phyloP scores from a whole-genome alignment of 2,113 vertebrate genomes.

The Alaudala cheleensis region DNA sequence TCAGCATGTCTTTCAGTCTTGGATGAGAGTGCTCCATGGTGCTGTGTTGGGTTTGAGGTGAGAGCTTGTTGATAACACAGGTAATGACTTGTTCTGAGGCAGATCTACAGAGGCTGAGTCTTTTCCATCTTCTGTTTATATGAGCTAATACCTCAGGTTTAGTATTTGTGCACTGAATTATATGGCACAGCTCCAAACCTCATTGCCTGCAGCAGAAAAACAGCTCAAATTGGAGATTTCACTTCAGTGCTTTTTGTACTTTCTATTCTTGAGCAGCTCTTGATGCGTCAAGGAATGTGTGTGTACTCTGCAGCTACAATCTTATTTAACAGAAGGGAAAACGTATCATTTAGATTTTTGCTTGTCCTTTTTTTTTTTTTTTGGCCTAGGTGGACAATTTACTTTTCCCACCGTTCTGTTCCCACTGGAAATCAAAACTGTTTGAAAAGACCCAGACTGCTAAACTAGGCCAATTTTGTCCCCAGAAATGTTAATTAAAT shows the following conservation, averaged over 20 bases:
- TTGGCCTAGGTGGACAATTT: background rate
- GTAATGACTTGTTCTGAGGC: background rate
- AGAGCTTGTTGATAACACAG: background rate
- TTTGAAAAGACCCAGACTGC: background rate
- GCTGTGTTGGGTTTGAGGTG: background rate
- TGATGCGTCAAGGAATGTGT: background rate
- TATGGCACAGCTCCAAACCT: background rate
- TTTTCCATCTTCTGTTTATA: background rate
- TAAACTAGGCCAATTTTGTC: background rate
- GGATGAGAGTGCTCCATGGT: background rate
- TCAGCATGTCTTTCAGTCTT: background rate
- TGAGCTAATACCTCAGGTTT: background rate
- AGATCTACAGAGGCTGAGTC: background rate
- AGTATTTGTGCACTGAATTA: background rate
- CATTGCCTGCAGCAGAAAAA: constrained; percentile 20
- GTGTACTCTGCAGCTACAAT: background rate
- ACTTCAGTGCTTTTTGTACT: background rate
- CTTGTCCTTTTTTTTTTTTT: background rate
- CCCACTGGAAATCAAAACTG: background rate
- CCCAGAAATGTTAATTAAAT: background rate
- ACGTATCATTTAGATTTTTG: background rate
- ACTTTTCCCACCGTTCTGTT: background rate
- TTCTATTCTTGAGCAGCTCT: background rate
- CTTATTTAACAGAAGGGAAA: background rate
- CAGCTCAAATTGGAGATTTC: background rate